Percentiles rank a stretch among this genome's conserved stretches.
phyloP scores from a whole-genome alignment of 2,113 vertebrate genomes.

The Prunella fulvescens region DNA sequence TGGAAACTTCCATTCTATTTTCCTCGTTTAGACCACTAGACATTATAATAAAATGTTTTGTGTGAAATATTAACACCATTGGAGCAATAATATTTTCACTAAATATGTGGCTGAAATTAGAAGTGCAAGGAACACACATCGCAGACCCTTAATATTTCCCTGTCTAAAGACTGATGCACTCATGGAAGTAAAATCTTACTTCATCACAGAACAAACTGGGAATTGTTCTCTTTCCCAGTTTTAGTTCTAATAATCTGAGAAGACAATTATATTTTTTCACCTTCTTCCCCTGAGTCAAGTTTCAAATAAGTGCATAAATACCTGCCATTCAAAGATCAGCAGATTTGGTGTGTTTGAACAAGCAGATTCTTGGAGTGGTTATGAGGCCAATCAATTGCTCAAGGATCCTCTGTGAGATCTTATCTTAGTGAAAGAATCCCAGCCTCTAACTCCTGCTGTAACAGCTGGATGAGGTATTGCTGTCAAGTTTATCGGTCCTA shows the following conservation, averaged over 20 bases:
- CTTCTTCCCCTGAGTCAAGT: neutral
- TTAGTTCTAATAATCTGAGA: neutral
- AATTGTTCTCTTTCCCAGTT: neutral
- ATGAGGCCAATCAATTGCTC: neutral
- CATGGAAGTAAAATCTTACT: neutral
- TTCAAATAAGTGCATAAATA: neutral
- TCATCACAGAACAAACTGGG: neutral
- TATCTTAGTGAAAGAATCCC: neutral
- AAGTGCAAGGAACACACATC: accelerated
- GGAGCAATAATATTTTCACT: neutral
- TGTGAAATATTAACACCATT: neutral
- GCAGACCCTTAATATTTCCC: neutral
- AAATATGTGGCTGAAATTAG: neutral
- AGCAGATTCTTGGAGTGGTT: neutral
- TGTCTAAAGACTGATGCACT: neutral
- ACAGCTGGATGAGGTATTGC: neutral
- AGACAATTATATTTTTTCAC: neutral
- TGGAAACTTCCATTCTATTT: neutral
- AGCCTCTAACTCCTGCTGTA: neutral
- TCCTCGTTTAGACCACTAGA: neutral
- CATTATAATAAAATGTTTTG: neutral
- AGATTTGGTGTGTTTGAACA: neutral
- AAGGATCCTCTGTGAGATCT: neutral
- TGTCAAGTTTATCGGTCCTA: neutral
- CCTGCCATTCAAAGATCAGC: neutral